Conservation (phyloP, 2,888 invertebrate genomes). For the Netelia fuscicornis region DNA sequence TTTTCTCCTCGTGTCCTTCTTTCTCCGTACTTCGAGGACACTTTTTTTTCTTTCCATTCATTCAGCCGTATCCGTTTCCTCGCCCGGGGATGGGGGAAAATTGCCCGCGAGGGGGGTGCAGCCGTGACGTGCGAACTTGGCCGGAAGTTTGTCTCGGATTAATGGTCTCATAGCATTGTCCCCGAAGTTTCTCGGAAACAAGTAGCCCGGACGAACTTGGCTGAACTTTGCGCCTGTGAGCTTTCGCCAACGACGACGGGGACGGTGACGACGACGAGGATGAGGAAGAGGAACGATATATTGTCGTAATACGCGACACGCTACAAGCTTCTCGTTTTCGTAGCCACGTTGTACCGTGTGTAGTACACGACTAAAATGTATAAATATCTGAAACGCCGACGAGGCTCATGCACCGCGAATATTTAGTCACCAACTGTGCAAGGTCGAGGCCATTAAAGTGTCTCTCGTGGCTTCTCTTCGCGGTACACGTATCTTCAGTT, state of each 20-base stretch:
- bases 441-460: conserved; percentile 59
- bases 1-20: conserved; percentile 48
- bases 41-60: conserved; percentile 56
- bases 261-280: conserved; percentile 8
- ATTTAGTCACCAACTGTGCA: conserved; percentile 56
- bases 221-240: conserved; percentile 59
- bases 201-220: conserved; percentile 68
- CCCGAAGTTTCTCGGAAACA: conserved; percentile 68
- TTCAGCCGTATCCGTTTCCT: conserved; percentile 61
- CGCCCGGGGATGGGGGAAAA: conserved; percentile 59
- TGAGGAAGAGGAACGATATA: conserved; percentile 64
- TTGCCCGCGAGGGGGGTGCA: conserved; percentile 57
- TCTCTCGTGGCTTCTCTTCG: conserved; percentile 47
- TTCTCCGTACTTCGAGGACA: conserved; percentile 37
- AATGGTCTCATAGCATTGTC: conserved; percentile 71
- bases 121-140: conserved; percentile 67
- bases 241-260: conserved; percentile 50
- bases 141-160: conserved; percentile 69
- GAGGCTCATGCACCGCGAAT: conserved; percentile 39
- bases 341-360: conserved; percentile 29
- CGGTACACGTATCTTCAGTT: no score
- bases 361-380: conserved; percentile 12
- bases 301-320: conserved; percentile 54
- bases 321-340: conserved; percentile 49
- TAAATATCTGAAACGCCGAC: conserved; percentile 32